Evolutionary conservation across 2,888 invertebrate species (phyloP).

Genomic region (Cheilosia grossa): DNA sequence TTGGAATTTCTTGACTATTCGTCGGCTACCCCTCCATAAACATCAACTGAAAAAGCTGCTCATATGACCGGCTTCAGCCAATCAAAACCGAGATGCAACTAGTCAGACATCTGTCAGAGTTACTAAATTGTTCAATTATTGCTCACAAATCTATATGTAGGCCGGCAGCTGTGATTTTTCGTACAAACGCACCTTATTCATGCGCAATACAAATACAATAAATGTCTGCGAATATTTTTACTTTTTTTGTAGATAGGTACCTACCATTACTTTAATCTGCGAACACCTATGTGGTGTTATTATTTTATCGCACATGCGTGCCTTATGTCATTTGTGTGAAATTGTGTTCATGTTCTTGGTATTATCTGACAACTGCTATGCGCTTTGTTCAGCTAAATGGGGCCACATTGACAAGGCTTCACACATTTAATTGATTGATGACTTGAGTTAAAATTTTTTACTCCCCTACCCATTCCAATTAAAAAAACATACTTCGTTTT

Average conservation of each 20-base stretch:
- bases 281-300: conserved; percentile 19
- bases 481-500: not conserved
- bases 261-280: conserved; percentile 15
- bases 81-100: no score
- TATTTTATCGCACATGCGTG: conserved; percentile 21
- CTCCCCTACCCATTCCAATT: not conserved
- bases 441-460: conserved; percentile 3
- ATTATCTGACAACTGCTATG: conserved; percentile 17
- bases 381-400: conserved; percentile 34
- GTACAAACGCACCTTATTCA: no score
- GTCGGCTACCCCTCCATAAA: no score
- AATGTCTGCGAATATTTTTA: no score
- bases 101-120: no score
- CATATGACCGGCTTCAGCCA: no score
- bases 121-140: no score
- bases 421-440: conserved; percentile 54
- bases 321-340: conserved; percentile 14
- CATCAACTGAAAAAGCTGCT: no score
- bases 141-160: no score
- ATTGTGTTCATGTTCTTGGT: conserved; percentile 21
- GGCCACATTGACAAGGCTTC: conserved; percentile 45
- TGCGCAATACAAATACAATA: no score
- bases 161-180: no score
- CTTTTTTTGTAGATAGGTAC: not conserved
- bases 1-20: no score